Evolutionary conservation across 2,797 vertebrate species (phyloP).

Genomic region (Gallinago nigripennis): DNA sequence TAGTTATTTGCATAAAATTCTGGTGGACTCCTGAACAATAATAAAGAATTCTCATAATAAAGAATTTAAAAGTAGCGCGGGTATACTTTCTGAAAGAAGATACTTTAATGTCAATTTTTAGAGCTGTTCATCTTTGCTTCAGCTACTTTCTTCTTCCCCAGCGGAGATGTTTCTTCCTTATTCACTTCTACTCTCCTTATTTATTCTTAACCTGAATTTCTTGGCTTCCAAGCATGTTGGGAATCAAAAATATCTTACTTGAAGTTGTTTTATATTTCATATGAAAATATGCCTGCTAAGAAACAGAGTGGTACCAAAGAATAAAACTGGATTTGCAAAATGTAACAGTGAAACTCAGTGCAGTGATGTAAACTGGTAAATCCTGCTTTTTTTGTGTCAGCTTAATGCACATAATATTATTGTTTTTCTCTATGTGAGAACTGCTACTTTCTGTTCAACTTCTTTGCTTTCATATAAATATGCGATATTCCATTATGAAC

Average conservation of each 20-base stretch:
- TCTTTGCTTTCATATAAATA: neutral
- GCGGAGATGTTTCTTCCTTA: neutral
- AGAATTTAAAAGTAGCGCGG: neutral
- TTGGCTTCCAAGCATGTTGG: neutral
- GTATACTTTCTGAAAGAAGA: neutral
- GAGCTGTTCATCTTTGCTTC: neutral
- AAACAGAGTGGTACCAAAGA: neutral
- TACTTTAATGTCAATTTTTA: neutral
- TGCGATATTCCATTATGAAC: neutral
- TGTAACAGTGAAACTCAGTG: neutral
- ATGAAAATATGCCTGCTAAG: neutral
- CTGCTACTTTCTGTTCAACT: neutral
- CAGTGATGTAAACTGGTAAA: neutral
- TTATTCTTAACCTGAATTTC: neutral
- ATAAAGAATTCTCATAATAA: rapidly evolving
- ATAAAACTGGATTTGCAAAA: neutral
- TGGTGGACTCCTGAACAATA: neutral
- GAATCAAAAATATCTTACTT: neutral
- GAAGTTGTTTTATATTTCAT: neutral
- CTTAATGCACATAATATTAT: neutral
- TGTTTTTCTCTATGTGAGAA: neutral
- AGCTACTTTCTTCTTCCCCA: neutral
- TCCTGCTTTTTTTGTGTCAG: neutral
- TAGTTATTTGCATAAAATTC: neutral
- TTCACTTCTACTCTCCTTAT: neutral